Evolutionary conservation across 2,888 invertebrate species (phyloP), one percentile per base, ranked within the genome.

Genomic region (Lacanobia wlatinum): DNA sequence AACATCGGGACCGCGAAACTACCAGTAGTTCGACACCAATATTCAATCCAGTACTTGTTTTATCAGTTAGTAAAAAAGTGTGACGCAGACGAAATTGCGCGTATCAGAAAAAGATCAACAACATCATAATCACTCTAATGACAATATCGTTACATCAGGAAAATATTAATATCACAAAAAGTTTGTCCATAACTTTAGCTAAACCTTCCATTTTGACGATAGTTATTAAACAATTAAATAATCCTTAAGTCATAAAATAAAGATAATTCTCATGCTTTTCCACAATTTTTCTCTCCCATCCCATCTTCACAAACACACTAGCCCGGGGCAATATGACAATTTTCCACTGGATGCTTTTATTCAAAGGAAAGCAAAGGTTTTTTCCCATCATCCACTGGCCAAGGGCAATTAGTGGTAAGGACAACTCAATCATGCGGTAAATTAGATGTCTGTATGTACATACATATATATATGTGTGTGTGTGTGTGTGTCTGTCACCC

Each of bases 391-490:
- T 80, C 83, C 81, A 78, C 84, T 82, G 85, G 88, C 89, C 85
- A 72, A 66, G 72, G 78, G 91, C 92, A 92, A 93, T 93, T 93
- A 93, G 89, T 92, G 92, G 77, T 84, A 76, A 87, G 83, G 92
- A 92, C 92, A 91, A 90, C 86, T 86, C 88, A 83, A 88, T 90
- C 90, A 92, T 89, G 91, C 91, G 90, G 83, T 70, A 91, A 93
- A 94, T 92, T 92, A 91, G 84, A 78, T 88, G 86, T 87, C 85
- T 86, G 58, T 76, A 14, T 61, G 23, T 64, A 18, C 34, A 34
- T 34, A 34, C 28, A 34, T 34, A 34, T 6, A 34, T n/a, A 28
- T 28, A 3, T 28, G 3, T 28, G 28, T 28, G 3, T 28, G 3
- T 68, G 65, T 61, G 60, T 56, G 56, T 52, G 61, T 71, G 46